These are phyloP conservation scores for Rhipidura dahli DNA, from an alignment of 2,113 vertebrate species.

Conservation along the genomic window DNA sequence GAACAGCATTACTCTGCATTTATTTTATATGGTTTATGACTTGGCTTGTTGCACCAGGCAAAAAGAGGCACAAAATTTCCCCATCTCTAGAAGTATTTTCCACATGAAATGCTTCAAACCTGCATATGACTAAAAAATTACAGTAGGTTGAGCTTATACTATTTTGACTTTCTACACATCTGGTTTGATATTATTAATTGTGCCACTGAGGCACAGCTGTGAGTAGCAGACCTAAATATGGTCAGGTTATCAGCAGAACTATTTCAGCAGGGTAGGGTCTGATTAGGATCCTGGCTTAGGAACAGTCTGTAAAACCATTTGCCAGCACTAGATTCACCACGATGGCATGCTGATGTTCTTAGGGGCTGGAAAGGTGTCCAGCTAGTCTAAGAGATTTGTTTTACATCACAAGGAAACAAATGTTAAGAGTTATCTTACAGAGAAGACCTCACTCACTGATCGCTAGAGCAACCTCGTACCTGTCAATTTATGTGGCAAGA, in stretches of 20 bases:
- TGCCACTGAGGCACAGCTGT: not conserved
- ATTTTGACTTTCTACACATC: not conserved
- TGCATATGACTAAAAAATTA: not conserved
- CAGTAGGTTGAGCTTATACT: not conserved
- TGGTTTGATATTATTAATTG: not conserved
- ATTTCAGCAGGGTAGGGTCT: not conserved
- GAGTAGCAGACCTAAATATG: not conserved
- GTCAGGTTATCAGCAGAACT: not conserved
- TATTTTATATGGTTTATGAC: too few relatives aligned
- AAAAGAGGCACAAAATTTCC: not conserved
- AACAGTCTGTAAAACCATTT: rapidly evolving
- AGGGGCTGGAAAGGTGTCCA: not conserved
- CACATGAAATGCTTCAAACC: not conserved
- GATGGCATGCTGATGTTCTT: not conserved
- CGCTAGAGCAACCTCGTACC: not conserved
- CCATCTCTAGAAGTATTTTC: not conserved
- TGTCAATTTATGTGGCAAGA: not conserved
- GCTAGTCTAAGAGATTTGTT: not conserved
- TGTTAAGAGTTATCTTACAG: rapidly evolving
- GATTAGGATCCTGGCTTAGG: not conserved
- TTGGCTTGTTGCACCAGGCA: not conserved
- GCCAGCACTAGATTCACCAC: rapidly evolving
- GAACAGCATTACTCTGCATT: not conserved
- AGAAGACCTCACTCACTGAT: not conserved
- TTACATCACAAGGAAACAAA: not conserved